Conservation (phyloP, 1,140 invertebrate species). For the Leptopilina boulardi region DNA sequence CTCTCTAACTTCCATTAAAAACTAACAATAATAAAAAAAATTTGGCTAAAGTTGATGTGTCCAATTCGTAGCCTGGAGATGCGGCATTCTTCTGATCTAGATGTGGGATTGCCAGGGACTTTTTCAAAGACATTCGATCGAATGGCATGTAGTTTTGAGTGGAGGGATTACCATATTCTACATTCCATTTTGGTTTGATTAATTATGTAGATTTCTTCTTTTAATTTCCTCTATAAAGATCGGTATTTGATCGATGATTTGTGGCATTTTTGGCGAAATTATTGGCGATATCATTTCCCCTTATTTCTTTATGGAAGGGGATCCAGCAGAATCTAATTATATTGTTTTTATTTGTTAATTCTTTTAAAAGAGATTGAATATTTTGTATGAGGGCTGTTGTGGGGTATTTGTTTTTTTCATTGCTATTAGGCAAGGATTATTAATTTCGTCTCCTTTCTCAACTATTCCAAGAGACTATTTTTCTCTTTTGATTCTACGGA, state of each 20-base stretch:
- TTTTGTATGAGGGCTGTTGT: background rate
- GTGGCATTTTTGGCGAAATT: conserved; percentile 19
- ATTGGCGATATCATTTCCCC: conserved; percentile 38
- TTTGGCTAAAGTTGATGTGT: no score
- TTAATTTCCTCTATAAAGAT: conserved; percentile 6
- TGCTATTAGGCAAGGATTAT: conserved; percentile 40
- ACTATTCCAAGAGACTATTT: no score
- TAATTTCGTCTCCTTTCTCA: no score
- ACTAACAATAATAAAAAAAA: no score
- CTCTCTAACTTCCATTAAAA: no score
- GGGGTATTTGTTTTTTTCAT: conserved; percentile 19
- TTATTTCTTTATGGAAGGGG: conserved; percentile 35
- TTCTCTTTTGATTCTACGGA: no score
- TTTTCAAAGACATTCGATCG: conserved; percentile 16
- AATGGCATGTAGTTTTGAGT: conserved; percentile 34
- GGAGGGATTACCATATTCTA: conserved; percentile 12
- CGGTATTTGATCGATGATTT: background rate
- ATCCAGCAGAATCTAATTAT: conserved; percentile 36
- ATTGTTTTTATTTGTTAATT: background rate
- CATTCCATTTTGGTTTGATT: conserved; percentile 38
- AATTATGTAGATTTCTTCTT: background rate
- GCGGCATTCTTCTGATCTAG: background rate
- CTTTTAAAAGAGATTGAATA: background rate
- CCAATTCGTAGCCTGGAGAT: no score
- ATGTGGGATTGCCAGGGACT: background rate